Conservation (phyloP, 2,113 vertebrate species). For the Nothocercus julius region DNA sequence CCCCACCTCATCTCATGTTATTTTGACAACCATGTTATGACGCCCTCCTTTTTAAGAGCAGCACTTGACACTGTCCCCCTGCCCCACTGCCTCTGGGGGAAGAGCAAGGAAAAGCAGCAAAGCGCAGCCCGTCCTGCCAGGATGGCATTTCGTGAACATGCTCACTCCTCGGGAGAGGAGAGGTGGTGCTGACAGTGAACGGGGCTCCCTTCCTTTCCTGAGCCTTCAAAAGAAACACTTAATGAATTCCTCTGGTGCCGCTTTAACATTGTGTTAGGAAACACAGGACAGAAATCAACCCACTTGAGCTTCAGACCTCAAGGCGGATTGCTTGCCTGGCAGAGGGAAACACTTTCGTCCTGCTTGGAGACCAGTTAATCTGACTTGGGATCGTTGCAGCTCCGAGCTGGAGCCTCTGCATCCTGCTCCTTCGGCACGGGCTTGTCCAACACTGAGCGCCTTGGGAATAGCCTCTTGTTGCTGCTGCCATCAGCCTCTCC, state of each 20-base stretch:
- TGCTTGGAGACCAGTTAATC: not conserved
- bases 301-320: constrained; percentile 13
- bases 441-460: accelerated
- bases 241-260: not conserved
- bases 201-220: not conserved
- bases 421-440: not conserved
- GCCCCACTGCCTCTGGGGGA: not conserved
- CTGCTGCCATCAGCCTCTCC: not conserved
- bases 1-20: not conserved
- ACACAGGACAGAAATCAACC: constrained; percentile 13
- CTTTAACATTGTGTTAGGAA: not conserved
- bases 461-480: not conserved
- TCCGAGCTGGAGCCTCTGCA: not conserved
- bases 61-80: not conserved
- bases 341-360: constrained; percentile 20
- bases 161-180: not conserved
- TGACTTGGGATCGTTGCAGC: not conserved
- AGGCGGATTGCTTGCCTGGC: not conserved
- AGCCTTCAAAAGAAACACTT: not conserved
- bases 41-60: not conserved
- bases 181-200: not conserved
- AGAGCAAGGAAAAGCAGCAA: not conserved
- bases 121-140: not conserved
- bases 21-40: not conserved
- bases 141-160: not conserved